Percentiles rank a stretch among this genome's conserved stretches.
These are phyloP conservation scores for Nerophis lumbriciformis DNA, from an alignment of 2,113 vertebrate species.

Conservation along the genomic window DNA sequence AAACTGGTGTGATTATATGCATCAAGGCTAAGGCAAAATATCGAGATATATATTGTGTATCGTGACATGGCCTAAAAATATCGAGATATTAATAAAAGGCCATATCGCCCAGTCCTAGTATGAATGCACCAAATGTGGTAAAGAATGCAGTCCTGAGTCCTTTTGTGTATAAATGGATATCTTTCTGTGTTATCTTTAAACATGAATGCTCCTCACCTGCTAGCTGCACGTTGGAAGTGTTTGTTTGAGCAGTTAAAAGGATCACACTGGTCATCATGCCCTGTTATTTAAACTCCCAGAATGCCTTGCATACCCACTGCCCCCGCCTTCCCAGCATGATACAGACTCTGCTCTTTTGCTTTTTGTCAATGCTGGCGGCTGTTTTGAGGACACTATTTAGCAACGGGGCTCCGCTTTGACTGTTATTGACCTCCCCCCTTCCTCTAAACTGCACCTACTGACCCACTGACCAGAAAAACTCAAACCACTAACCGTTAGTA, in stretches of 20 bases:
- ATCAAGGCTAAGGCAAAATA: too few species aligned
- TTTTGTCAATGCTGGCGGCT: conserved; percentile 20
- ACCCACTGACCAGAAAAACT: conserved; percentile 37
- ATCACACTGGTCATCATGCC: conserved; percentile 7
- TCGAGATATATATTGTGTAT: too few species aligned
- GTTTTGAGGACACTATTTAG: conserved; percentile 35
- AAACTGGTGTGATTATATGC: too few species aligned
- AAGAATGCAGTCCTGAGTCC: too few species aligned
- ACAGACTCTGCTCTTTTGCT: conserved; percentile 15
- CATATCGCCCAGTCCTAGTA: too few species aligned
- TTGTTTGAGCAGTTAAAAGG: neutral
- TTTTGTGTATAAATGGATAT: too few species aligned
- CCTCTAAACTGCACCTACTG: conserved; percentile 25
- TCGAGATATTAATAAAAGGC: too few species aligned
- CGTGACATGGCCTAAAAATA: too few species aligned
- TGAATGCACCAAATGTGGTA: too few species aligned
- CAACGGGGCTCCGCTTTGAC: conserved; percentile 34
- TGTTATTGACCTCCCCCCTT: conserved; percentile 27
- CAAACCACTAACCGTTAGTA: conserved; percentile 14
- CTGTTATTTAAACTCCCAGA: conserved; percentile 15
- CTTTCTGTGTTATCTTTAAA: neutral
- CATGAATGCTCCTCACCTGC: neutral
- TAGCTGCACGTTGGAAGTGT: conserved; percentile 4
- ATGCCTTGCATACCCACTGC: conserved; percentile 4
- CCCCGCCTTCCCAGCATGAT: conserved; percentile 11